Evolutionary conservation across 2,888 invertebrate genomes (phyloP).

Genomic region (Chelonus formosanus): DNA sequence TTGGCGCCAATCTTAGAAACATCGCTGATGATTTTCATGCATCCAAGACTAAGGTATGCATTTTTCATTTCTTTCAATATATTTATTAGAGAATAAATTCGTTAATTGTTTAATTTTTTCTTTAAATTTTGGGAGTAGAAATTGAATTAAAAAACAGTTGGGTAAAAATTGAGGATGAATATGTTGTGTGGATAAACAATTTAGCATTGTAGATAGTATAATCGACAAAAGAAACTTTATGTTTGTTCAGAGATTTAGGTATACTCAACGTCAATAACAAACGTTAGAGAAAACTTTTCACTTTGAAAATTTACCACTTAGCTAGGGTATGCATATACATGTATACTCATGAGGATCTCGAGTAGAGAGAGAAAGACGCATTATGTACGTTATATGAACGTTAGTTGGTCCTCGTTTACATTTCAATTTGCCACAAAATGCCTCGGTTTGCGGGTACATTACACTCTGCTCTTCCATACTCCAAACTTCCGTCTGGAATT

Average conservation of each 20-base stretch:
- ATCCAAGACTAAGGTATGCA: constrained; percentile 59
- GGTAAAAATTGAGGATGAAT: no score
- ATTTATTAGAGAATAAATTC: not conserved
- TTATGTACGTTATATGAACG: constrained; percentile 20
- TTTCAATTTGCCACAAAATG: constrained; percentile 36
- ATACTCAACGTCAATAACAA: constrained; percentile 25
- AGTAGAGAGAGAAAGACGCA: not conserved
- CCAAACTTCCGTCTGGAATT: constrained; percentile 25
- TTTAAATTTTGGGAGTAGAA: no score
- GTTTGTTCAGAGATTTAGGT: not conserved
- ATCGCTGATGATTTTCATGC: constrained; percentile 64
- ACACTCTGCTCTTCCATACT: constrained; percentile 13
- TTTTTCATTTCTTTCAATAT: not conserved
- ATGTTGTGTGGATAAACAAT: no score
- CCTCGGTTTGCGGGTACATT: constrained; percentile 25
- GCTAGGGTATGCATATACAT: not conserved
- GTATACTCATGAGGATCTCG: constrained; percentile 7
- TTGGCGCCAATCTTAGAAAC: constrained; percentile 61
- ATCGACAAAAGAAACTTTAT: not conserved
- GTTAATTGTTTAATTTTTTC: no score
- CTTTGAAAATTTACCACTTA: constrained; percentile 37
- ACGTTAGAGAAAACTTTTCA: constrained; percentile 40
- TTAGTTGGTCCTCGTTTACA: constrained; percentile 32
- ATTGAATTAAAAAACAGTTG: not conserved
- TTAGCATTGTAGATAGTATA: no score